Percentiles rank a stretch among this genome's conserved stretches.
Evolutionary conservation across 2,888 invertebrate genomes (phyloP).

Genomic region (Venusia cambrica): DNA sequence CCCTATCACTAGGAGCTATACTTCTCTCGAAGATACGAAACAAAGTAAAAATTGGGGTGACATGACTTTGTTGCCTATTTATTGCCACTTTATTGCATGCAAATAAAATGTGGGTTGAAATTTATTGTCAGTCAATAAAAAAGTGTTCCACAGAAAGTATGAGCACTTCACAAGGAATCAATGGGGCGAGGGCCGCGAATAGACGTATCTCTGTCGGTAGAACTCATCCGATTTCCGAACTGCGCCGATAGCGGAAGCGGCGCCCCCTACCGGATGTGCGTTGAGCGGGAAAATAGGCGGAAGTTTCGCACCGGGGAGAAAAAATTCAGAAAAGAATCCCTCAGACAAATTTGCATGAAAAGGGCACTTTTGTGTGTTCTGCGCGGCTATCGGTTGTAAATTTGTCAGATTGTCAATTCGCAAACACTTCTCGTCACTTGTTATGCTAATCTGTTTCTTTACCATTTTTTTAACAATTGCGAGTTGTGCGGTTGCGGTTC

Average conservation of each 20-base stretch:
- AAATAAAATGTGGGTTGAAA: constrained; percentile 18
- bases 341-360: constrained; percentile 76
- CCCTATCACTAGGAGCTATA: too few species aligned
- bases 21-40: too few species aligned
- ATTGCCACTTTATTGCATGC: constrained; percentile 6
- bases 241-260: constrained; percentile 61
- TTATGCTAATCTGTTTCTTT: constrained; percentile 69
- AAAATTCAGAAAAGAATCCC: constrained; percentile 64
- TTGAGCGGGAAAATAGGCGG: constrained; percentile 79
- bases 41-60: too few species aligned
- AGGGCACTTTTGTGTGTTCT: constrained; percentile 70
- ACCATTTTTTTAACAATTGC: constrained; percentile 36
- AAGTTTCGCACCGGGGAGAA: constrained; percentile 66
- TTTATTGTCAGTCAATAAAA: constrained; percentile 57
- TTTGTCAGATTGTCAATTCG: constrained; percentile 78
- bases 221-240: constrained; percentile 70
- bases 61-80: constrained; percentile 1
- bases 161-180: constrained; percentile 48
- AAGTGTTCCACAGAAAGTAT: constrained; percentile 63
- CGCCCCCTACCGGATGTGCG: constrained; percentile 68
- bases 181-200: constrained; percentile 54
- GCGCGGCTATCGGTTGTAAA: constrained; percentile 70
- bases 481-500: constrained; percentile 28
- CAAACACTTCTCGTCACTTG: constrained; percentile 67
- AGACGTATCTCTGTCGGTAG: constrained; percentile 55